Conservation (phyloP, 2,113 vertebrate genomes). For the Parotia lawesii region DNA sequence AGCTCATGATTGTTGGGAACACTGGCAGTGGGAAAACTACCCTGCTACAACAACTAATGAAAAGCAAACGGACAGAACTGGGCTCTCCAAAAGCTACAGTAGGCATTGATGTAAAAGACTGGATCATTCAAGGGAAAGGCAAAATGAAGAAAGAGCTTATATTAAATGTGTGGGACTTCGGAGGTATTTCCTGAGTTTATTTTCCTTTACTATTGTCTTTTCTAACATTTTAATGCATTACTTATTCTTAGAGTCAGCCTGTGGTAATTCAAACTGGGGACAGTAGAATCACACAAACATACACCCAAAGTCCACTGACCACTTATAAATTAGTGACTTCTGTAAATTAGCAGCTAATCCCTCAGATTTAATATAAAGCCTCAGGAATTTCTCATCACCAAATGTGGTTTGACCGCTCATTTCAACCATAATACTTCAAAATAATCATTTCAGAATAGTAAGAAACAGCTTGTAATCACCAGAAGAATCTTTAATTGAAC, state of each 20-base stretch:
- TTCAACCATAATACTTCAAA: not conserved
- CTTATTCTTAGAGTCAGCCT: not conserved
- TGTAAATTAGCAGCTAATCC: not conserved
- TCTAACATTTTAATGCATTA: not conserved
- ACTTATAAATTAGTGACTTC: not conserved
- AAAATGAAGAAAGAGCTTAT: conserved; percentile 80
- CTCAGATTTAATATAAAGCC: not conserved
- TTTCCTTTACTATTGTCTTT: not conserved
- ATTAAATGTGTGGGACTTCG: conserved; percentile 95
- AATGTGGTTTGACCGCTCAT: not conserved
- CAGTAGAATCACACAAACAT: not conserved
- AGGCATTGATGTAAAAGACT: conserved; percentile 89
- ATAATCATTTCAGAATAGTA: not conserved
- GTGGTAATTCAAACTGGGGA: not conserved
- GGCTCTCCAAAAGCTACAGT: conserved; percentile 52
- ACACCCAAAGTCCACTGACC: not conserved
- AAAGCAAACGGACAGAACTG: conserved; percentile 73
- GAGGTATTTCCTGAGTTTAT: conserved; percentile 74
- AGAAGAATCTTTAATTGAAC: not conserved
- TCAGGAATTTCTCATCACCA: not conserved
- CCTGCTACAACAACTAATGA: conserved; percentile 89
- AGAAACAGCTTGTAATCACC: not conserved
- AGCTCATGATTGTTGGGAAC: conserved; percentile 92
- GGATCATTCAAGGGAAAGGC: conserved; percentile 81
- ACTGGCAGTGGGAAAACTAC: conserved; percentile 89